Conservation (phyloP, 2,797 vertebrate genomes). For the Chloroceryle amazona region DNA sequence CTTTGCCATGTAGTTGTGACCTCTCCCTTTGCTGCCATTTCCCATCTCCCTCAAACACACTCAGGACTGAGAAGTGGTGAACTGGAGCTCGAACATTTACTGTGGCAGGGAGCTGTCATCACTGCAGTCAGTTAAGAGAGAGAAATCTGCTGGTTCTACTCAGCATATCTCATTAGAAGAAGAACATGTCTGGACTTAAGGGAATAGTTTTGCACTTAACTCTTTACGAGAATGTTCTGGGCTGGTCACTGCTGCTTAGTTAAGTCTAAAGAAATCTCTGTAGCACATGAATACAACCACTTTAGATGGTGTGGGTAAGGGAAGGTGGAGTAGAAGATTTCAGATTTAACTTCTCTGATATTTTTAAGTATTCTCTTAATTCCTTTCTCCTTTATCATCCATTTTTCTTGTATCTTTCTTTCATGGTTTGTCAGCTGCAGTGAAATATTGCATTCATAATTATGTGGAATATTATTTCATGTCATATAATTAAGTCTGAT, state of each 20-base stretch:
- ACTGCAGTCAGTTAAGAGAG: not conserved
- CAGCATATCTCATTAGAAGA: not conserved
- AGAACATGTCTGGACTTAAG: not conserved
- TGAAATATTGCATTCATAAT: conserved; percentile 31
- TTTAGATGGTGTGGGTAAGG: not conserved
- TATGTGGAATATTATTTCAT: not conserved
- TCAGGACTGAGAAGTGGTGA: not conserved
- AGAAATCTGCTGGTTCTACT: not conserved
- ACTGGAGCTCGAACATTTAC: not conserved
- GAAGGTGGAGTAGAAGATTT: not conserved
- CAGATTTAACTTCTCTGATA: not conserved
- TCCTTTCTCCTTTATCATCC: not conserved
- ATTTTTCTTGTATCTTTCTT: conserved; percentile 8
- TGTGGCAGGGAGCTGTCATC: not conserved
- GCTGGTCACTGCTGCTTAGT: not conserved
- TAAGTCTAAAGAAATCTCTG: not conserved
- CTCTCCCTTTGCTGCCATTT: not conserved
- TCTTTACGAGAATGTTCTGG: not conserved
- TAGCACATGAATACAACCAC: not conserved
- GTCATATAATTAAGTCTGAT: not conserved
- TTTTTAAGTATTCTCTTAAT: not conserved
- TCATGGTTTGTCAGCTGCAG: not conserved
- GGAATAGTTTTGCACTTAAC: not conserved
- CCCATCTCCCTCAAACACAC: not conserved
- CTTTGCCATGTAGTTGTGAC: not conserved